phyloP scores from a whole-genome alignment of 2,888 invertebrate genomes.

The Acanthopleura granulata region DNA sequence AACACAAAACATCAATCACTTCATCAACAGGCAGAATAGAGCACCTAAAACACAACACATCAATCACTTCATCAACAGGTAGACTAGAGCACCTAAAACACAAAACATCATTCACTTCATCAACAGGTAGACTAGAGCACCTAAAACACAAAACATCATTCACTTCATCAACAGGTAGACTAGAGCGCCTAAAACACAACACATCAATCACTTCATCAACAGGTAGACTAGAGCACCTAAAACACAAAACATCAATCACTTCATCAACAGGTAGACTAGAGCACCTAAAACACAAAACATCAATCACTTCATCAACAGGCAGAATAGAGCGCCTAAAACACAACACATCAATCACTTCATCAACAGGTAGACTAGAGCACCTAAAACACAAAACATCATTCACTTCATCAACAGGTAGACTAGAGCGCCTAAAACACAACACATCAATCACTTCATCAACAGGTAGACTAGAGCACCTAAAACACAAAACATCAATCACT shows the following conservation, averaged over 20 bases:
- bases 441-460: too few relatives aligned
- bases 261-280: slow-evolving; percentile 91
- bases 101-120: too few relatives aligned
- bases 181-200: slow-evolving; percentile 79
- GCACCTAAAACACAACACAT: slow-evolving; percentile 76
- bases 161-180: slow-evolving; percentile 93
- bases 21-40: slow-evolving; percentile 91
- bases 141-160: slow-evolving; percentile 71
- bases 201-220: too few relatives aligned
- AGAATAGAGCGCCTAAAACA: slow-evolving; percentile 85
- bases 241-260: slow-evolving; percentile 18
- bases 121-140: slow-evolving; percentile 92
- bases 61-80: too few relatives aligned
- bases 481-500: slow-evolving; percentile 18
- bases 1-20: slow-evolving; percentile 18
- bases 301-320: too few relatives aligned
- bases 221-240: slow-evolving; percentile 92
- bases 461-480: slow-evolving; percentile 92
- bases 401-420: slow-evolving; percentile 93
- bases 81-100: slow-evolving; percentile 85
- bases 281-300: slow-evolving; percentile 76
- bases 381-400: slow-evolving; percentile 71
- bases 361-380: slow-evolving; percentile 92
- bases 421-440: slow-evolving; percentile 79
- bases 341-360: too few relatives aligned